phyloP scores from a whole-genome alignment of 37 sponge, comb jelly and placozoan genomes.

The Mnemiopsis leidyi region DNA sequence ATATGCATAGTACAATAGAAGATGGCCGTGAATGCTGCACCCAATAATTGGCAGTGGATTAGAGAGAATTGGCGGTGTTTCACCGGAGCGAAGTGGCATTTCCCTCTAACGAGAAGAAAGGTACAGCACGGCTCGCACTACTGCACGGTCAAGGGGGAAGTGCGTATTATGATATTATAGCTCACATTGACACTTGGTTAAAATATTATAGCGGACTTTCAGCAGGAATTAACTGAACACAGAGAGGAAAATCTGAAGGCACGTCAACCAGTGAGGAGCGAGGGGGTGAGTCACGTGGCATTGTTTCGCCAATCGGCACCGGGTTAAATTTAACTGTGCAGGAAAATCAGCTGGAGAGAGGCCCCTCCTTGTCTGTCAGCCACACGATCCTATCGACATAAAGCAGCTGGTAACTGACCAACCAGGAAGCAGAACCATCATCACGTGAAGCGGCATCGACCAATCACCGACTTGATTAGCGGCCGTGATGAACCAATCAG shows the following conservation, averaged over 20 bases:
- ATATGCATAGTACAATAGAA: too few species aligned
- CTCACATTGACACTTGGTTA: neutral
- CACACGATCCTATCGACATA: neutral
- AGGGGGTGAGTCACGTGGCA: neutral
- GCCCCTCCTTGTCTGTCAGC: neutral
- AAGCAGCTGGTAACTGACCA: neutral
- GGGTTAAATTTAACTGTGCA: neutral
- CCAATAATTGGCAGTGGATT: too few species aligned
- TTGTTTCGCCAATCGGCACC: neutral
- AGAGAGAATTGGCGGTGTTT: neutral
- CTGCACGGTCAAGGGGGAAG: neutral
- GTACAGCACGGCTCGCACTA: neutral
- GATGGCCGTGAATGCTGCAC: too few species aligned
- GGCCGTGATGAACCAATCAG: neutral
- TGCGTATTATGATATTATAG: neutral
- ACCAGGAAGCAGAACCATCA: neutral
- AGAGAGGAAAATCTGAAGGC: neutral
- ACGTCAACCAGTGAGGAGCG: neutral
- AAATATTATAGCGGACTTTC: neutral
- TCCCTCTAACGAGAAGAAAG: neutral
- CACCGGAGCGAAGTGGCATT: neutral
- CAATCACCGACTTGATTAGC: neutral
- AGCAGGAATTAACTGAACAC: neutral
- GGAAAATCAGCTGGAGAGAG: neutral
- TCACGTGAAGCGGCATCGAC: neutral